Conservation (phyloP, 2,888 invertebrate species). For the Phytoseiulus persimilis region DNA sequence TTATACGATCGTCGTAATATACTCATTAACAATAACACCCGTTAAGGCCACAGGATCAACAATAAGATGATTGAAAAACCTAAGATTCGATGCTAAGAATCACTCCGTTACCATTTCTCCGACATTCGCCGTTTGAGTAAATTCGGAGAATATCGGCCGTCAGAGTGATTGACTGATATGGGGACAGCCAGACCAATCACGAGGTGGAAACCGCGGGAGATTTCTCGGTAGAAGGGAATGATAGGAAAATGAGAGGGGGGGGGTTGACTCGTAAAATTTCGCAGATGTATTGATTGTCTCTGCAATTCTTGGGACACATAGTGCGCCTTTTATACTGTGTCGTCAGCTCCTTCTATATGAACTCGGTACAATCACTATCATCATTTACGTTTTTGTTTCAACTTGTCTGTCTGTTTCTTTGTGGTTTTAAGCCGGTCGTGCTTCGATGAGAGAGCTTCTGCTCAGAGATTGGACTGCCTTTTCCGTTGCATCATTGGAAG, state of each 20-base stretch:
- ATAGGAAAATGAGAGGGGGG: neutral
- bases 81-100: neutral
- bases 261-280: neutral
- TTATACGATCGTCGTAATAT: neutral
- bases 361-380: neutral
- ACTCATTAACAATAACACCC: neutral
- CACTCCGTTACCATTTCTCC: neutral
- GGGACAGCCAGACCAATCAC: too few species aligned
- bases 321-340: neutral
- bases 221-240: neutral
- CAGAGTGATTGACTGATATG: too few species aligned
- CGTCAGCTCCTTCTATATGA: neutral
- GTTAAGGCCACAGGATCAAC: neutral
- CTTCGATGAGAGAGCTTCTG: neutral
- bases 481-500: neutral
- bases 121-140: too few species aligned
- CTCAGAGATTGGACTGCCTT: neutral
- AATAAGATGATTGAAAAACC: neutral
- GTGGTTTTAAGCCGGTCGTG: neutral
- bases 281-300: constrained; percentile 33
- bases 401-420: neutral
- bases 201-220: too few species aligned
- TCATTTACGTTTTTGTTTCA: neutral
- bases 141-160: too few species aligned
- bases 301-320: constrained; percentile 23